A percentile compares a stretch with the other conserved stretches of the same genome.
phyloP scores from a whole-genome alignment of 2,113 vertebrate genomes.

The Seriola dumerili region DNA sequence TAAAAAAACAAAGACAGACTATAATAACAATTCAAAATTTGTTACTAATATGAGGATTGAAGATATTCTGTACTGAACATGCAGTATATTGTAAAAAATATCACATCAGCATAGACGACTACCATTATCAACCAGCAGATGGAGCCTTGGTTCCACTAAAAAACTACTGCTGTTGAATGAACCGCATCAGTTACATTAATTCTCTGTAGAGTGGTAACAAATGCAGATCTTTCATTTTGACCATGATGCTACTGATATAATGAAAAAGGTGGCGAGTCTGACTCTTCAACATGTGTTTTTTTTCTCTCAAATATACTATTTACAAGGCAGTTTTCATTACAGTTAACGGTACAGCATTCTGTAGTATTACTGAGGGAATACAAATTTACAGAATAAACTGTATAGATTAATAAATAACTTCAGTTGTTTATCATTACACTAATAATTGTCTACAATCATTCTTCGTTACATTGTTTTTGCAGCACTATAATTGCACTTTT shows the following conservation, averaged over 20 bases:
- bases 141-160: slow-evolving; percentile 18
- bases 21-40: background rate
- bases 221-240: slow-evolving; percentile 13
- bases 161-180: background rate
- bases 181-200: background rate
- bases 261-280: background rate
- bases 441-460: slow-evolving; percentile 57
- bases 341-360: slow-evolving; percentile 30
- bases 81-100: slow-evolving; percentile 16
- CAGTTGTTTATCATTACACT: slow-evolving; percentile 30
- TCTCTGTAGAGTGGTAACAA: background rate
- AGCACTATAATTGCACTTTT: slow-evolving; percentile 51
- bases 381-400: slow-evolving; percentile 31
- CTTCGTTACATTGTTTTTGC: slow-evolving; percentile 52
- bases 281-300: background rate
- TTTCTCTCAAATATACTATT: background rate
- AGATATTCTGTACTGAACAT: slow-evolving; percentile 15
- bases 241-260: background rate
- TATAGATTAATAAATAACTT: slow-evolving; percentile 70
- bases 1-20: background rate
- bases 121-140: slow-evolving; percentile 53
- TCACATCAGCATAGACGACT: background rate
- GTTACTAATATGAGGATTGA: background rate
- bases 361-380: slow-evolving; percentile 41
- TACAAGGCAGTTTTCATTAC: slow-evolving; percentile 20